Evolutionary conservation across 2,888 invertebrate genomes (phyloP).

Genomic region (Drosophila nr. fundita): DNA sequence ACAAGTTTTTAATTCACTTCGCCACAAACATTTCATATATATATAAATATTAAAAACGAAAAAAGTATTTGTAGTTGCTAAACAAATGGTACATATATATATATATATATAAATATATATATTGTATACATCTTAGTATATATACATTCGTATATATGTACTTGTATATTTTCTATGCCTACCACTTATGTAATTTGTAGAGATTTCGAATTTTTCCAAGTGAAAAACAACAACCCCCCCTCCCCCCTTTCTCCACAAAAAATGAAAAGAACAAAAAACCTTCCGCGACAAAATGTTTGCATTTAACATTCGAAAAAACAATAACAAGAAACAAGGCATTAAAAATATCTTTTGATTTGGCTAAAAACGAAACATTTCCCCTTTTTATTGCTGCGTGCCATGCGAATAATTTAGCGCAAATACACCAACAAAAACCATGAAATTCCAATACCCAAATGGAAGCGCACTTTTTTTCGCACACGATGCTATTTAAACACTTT

Average conservation of each 20-base stretch:
- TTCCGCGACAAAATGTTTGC: conserved; percentile 66
- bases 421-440: conserved; percentile 1
- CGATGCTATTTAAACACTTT: conserved; percentile 19
- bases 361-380: conserved; percentile 21
- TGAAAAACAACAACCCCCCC: conserved; percentile 28
- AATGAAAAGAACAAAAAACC: conserved; percentile 43
- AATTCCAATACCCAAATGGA: conserved; percentile 23
- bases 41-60: conserved; percentile 40
- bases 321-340: conserved; percentile 53
- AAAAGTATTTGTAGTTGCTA: conserved; percentile 80
- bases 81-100: conserved; percentile 67
- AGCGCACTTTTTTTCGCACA: conserved; percentile 17
- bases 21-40: conserved; percentile 58
- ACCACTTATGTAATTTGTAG: conserved; percentile 81
- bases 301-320: conserved; percentile 58
- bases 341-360: conserved; percentile 44
- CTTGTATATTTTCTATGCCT: conserved; percentile 81
- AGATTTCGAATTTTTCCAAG: conserved; percentile 76
- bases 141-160: conserved; percentile 76
- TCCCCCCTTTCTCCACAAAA: conserved; percentile 7
- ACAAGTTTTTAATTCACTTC: conserved; percentile 49
- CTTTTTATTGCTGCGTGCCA: conserved; percentile 32
- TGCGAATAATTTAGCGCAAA: conserved; percentile 17
- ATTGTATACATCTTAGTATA: conserved; percentile 67
- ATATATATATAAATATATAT: conserved; percentile 48